These are phyloP conservation scores for Solea solea DNA, from an alignment of 2,113 vertebrate species.

Conservation along the genomic window DNA sequence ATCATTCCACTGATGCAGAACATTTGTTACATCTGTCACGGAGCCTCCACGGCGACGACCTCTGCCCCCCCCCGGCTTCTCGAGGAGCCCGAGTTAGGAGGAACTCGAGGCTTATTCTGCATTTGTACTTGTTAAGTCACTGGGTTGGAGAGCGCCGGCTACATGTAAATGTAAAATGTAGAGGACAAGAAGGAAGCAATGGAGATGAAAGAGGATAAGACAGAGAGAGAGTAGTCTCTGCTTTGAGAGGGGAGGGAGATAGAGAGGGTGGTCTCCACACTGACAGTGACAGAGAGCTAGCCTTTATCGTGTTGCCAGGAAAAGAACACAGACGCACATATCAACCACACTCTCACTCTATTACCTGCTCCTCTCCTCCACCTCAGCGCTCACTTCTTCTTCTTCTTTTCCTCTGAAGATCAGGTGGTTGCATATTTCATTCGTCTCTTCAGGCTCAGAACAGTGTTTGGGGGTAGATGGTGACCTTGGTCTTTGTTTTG, in stretches of 20 bases:
- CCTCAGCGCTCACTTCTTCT: not conserved
- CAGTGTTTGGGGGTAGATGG: constrained; percentile 13
- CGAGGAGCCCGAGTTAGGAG: not conserved
- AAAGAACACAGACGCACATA: constrained; percentile 64
- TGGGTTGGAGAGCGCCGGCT: constrained; percentile 17
- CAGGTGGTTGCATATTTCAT: not conserved
- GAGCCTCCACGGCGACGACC: constrained; percentile 16
- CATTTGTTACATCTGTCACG: constrained; percentile 43
- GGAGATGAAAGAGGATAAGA: constrained; percentile 36
- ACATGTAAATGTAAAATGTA: constrained; percentile 51
- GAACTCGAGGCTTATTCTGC: constrained; percentile 1
- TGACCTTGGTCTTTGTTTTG: constrained; percentile 14
- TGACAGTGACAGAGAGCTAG: constrained; percentile 65
- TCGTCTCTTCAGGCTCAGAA: not conserved
- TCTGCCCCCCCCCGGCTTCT: constrained; percentile 5
- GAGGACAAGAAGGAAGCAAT: not conserved
- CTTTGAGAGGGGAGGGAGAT: constrained; percentile 31
- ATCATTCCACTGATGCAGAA: constrained; percentile 10
- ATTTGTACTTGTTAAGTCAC: constrained; percentile 26
- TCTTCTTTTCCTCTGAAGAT: constrained; percentile 12
- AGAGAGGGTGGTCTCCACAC: constrained; percentile 58
- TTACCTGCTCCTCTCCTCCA: constrained; percentile 24
- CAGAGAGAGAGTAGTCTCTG: constrained; percentile 35
- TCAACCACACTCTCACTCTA: constrained; percentile 44
- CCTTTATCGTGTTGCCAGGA: constrained; percentile 63